Base-by-base conservation (phyloP, 2,797 vertebrate species). In the Champsocephalus gunnari region DNA sequence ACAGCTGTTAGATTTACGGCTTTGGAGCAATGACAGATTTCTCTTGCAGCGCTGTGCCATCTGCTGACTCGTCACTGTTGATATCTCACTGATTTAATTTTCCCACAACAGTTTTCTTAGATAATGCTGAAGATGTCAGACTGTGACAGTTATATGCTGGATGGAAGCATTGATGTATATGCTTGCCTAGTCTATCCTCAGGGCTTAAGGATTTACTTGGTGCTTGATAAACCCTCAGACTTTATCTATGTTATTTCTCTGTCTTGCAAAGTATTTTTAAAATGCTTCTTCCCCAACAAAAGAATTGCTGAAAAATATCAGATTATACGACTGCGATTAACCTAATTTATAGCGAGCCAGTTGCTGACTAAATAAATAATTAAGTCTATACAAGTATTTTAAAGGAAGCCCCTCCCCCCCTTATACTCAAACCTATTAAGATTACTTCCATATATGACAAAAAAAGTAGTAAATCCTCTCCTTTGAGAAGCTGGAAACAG, bases 11-110 rank as follows among this genome's bases (percentile, higher is more conserved):
- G 76, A 87, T 59, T 75, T 81, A 82, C 56, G 47, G 48, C 64
- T 63, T 75, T 85, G 81, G 73, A 71, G 44, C 3, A 9, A 9
- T 49, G 82, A 85, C 77, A 81, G 75, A 56, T 77, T 67, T 69
- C 66, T 75, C 73, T 75, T 70, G 80, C 74, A 70, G 71, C 21
- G 58, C 82, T 34, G 41, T 80, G 83, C 77, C 88, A 85, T 88
- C 80, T 85, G 85, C 81, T 62, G 67, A 73, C 82, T 80, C 63
- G 50, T 71, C 68, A 59, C 34, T 64, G 12, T 32, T 71, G 48
- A 76, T 72, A 44, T 71, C 12, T 38, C 63, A 60, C 56, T 63
- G 73, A 82, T 85, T 75, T 75, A 34, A 80, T 80, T 74, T 66
- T 63, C 41, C 75, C 75, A 24, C 76, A 75, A 3, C 6, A 19